Evolutionary conservation across 1,140 invertebrate species (phyloP).

Genomic region (Ridgeia piscesae): DNA sequence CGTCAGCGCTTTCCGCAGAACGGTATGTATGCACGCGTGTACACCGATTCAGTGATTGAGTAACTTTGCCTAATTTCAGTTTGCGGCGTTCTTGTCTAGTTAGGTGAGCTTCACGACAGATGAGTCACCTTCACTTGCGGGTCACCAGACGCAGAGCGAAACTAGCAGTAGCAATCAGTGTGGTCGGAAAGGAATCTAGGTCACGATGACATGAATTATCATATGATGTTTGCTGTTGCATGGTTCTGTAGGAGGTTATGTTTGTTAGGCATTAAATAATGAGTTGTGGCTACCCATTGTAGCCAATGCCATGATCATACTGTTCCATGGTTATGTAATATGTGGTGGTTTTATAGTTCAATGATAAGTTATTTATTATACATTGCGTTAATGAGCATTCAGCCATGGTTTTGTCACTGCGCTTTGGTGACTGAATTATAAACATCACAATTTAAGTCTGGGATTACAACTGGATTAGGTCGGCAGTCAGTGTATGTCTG

Average conservation of each 20-base stretch:
- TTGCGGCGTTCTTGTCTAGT: not conserved
- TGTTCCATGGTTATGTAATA: not conserved
- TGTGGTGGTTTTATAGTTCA: not conserved
- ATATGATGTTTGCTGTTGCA: too few relatives aligned
- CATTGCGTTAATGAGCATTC: too few relatives aligned
- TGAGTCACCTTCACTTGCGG: not conserved
- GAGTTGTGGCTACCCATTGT: not conserved
- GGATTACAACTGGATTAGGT: too few relatives aligned
- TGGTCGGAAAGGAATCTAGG: not conserved
- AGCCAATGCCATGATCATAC: too few relatives aligned
- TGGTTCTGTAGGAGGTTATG: not conserved
- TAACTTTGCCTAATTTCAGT: not conserved
- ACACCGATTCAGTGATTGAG: not conserved
- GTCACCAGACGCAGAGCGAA: not conserved
- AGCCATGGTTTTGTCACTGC: too few relatives aligned
- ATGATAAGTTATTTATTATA: too few relatives aligned
- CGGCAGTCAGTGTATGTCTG: too few relatives aligned
- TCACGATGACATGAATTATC: too few relatives aligned
- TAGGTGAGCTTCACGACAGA: not conserved
- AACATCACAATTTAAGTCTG: too few relatives aligned
- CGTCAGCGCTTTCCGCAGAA: not conserved
- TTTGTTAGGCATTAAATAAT: not conserved
- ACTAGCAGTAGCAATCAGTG: not conserved
- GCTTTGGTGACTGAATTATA: too few relatives aligned
- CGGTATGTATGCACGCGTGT: not conserved